phyloP scores from a whole-genome alignment of 2,888 invertebrate species.

The Plagodis dolabraria region DNA sequence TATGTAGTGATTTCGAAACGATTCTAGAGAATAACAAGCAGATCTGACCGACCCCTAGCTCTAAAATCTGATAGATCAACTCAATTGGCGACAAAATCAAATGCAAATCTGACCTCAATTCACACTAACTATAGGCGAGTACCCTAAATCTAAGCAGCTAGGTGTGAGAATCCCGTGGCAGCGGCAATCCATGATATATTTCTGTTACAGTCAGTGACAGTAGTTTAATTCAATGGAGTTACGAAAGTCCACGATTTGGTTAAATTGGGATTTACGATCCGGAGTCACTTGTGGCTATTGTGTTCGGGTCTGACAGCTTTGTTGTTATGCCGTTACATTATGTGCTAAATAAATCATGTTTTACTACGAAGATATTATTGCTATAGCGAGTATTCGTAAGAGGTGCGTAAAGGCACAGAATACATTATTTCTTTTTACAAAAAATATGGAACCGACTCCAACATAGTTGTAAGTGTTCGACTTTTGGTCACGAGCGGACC shows the following conservation, averaged over 20 bases:
- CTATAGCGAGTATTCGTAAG: too few relatives aligned
- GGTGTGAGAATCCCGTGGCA: conserved; percentile 1
- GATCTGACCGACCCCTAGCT: too few relatives aligned
- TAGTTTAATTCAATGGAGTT: conserved; percentile 47
- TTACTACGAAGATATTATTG: too few relatives aligned
- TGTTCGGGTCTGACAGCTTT: conserved; percentile 4
- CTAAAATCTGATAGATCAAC: conserved; percentile 26
- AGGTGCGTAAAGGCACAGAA: too few relatives aligned
- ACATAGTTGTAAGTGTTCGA: too few relatives aligned
- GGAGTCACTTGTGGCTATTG: conserved; percentile 7
- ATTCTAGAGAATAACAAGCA: too few relatives aligned
- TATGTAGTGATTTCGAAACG: too few relatives aligned
- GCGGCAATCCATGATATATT: background rate
- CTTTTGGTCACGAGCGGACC: too few relatives aligned
- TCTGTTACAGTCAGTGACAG: conserved; percentile 28
- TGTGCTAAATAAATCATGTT: too few relatives aligned
- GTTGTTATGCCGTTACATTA: background rate
- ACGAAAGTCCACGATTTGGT: conserved; percentile 45
- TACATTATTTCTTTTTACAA: too few relatives aligned
- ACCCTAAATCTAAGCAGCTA: background rate
- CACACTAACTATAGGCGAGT: background rate
- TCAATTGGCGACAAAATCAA: conserved; percentile 49
- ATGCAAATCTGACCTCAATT: conserved; percentile 52
- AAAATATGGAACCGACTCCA: too few relatives aligned
- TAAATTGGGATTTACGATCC: conserved; percentile 46